phyloP scores from a whole-genome alignment of 2,113 vertebrate genomes.

The Callipepla squamata region DNA sequence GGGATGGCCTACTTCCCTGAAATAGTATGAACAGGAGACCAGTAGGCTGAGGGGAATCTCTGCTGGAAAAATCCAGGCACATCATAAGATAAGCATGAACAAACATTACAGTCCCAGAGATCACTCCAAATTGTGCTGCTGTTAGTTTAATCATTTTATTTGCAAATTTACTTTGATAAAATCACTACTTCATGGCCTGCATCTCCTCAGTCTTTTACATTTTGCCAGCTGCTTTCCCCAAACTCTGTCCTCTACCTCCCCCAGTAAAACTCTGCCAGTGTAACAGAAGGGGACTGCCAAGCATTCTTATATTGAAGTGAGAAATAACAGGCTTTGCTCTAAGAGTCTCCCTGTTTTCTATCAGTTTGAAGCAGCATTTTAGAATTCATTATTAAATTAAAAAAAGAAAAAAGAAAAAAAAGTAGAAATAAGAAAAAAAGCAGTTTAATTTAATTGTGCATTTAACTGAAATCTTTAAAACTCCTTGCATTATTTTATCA shows the following conservation, averaged over 20 bases:
- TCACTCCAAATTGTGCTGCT: not conserved
- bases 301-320: not conserved
- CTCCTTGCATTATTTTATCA: slow-evolving; percentile 57
- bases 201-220: not conserved
- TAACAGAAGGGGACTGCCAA: not conserved
- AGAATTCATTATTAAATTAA: not conserved
- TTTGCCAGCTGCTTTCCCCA: not conserved
- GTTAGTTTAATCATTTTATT: not conserved
- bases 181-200: not conserved
- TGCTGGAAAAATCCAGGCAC: not conserved
- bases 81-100: not conserved
- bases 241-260: not conserved
- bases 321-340: not conserved
- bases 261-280: not conserved
- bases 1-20: not conserved
- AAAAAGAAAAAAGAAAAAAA: not conserved
- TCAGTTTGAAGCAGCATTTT: not conserved
- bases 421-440: not conserved
- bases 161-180: not conserved
- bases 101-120: not conserved
- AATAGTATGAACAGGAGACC: not conserved
- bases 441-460: slow-evolving; percentile 32
- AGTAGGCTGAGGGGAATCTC: not conserved
- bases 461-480: slow-evolving; percentile 60
- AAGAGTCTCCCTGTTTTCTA: not conserved